Conservation (phyloP, 92 coral and sea anemone genomes). For the Zoanthus sansibaricus region DNA sequence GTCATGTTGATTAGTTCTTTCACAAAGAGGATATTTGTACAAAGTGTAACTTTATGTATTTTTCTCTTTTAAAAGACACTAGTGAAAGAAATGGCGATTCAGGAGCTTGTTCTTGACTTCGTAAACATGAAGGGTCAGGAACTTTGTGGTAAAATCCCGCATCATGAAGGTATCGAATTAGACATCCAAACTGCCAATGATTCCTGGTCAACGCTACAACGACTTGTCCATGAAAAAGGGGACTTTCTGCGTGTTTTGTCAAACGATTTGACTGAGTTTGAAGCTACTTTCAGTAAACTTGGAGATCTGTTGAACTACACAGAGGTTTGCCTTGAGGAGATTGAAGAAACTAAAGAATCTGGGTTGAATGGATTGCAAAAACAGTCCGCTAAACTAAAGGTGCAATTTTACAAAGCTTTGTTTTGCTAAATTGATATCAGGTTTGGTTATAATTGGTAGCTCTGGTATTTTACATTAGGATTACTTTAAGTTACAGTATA, state of each 20-base stretch:
- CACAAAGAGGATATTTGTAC: neutral
- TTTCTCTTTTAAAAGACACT: conserved; percentile 58
- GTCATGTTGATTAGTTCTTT: no score
- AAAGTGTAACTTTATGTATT: neutral
- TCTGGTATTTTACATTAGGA: no score
- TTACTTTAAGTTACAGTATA: no score
- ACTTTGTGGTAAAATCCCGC: conserved; percentile 73
- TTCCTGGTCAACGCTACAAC: conserved; percentile 77
- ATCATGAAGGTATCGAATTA: conserved; percentile 75
- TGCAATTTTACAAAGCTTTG: neutral
- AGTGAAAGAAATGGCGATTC: conserved; percentile 81
- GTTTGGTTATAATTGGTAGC: no score
- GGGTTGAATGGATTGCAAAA: conserved; percentile 85
- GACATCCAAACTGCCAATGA: conserved; percentile 83
- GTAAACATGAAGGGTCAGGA: conserved; percentile 92
- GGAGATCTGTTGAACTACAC: conserved; percentile 85
- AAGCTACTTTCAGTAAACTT: conserved; percentile 71
- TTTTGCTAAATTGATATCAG: no score
- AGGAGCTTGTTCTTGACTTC: conserved; percentile 89
- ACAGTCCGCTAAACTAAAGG: conserved; percentile 89
- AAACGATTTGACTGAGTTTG: conserved; percentile 74
- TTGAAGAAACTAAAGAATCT: conserved; percentile 67
- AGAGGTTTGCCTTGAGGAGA: conserved; percentile 83
- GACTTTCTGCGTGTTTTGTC: conserved; percentile 68
- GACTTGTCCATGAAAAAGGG: conserved; percentile 65